Evolutionary conservation across 64 coral and sea anemone genomes (phyloP).

Genomic region (Cladopsammia gracilis): DNA sequence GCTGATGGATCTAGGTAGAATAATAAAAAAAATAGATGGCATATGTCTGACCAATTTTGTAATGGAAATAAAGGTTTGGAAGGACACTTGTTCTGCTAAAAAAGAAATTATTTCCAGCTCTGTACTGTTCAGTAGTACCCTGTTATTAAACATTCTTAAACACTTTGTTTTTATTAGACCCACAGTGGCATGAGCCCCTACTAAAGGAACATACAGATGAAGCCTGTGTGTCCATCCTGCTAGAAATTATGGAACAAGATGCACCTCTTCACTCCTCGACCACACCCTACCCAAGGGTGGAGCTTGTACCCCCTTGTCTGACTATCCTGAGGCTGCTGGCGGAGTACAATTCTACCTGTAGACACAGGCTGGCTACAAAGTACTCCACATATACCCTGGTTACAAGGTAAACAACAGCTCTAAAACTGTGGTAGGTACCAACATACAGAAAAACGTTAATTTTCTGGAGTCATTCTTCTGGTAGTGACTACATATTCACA

Average conservation of each 20-base stretch:
- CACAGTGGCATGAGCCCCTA: conserved; percentile 80
- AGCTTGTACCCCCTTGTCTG: conserved; percentile 86
- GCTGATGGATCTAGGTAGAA: too few relatives aligned
- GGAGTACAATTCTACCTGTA: conserved; percentile 77
- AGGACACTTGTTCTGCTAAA: background rate
- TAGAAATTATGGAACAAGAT: conserved; percentile 68
- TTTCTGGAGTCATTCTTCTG: too few relatives aligned
- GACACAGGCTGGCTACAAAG: conserved; percentile 74
- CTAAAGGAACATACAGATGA: conserved; percentile 82
- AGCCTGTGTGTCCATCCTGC: conserved; percentile 66
- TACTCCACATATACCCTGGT: conserved; percentile 66
- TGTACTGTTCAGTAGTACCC: background rate
- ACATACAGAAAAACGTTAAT: too few relatives aligned
- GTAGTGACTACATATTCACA: too few relatives aligned
- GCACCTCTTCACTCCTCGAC: conserved; percentile 43
- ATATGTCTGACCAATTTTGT: background rate
- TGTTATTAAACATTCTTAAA: background rate
- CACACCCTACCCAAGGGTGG: conserved; percentile 54
- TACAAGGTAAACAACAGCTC: background rate
- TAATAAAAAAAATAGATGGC: too few relatives aligned
- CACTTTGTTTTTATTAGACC: conserved; percentile 56
- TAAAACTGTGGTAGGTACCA: background rate
- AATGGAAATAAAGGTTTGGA: too few relatives aligned
- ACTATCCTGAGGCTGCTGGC: conserved; percentile 76
- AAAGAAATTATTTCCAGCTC: background rate